Conservation (phyloP, 1,140 invertebrate species). For the Papilio machaon region DNA sequence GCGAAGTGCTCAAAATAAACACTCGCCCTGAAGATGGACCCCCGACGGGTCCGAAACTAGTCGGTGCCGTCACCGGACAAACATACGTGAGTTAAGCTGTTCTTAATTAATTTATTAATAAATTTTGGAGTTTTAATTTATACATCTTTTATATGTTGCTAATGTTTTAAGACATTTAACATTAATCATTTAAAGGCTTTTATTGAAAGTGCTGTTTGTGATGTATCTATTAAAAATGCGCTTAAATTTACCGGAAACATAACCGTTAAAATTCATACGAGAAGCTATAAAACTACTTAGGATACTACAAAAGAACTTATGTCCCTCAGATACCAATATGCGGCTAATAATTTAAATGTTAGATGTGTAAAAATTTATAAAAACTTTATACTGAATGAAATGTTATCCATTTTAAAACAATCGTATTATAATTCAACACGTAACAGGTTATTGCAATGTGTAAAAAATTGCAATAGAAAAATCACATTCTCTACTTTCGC, state of each 20-base stretch:
- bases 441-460: not conserved
- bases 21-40: too few species aligned
- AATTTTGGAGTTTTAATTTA: too few species aligned
- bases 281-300: slow-evolving; percentile 14
- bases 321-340: not conserved
- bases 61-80: too few species aligned
- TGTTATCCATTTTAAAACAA: too few species aligned
- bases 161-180: not conserved
- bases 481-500: not conserved
- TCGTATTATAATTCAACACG: not conserved
- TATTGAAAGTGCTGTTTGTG: not conserved
- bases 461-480: not conserved
- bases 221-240: not conserved
- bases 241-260: not conserved
- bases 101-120: too few species aligned
- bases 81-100: too few species aligned
- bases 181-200: not conserved
- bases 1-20: too few species aligned
- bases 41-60: too few species aligned
- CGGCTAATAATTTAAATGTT: not conserved
- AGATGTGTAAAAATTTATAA: too few species aligned
- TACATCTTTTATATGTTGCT: too few species aligned
- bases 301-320: not conserved
- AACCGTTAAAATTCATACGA: not conserved
- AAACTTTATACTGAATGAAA: too few species aligned